Conservation (phyloP, 2,797 vertebrate genomes). For the Threskiornis aethiopicus region DNA sequence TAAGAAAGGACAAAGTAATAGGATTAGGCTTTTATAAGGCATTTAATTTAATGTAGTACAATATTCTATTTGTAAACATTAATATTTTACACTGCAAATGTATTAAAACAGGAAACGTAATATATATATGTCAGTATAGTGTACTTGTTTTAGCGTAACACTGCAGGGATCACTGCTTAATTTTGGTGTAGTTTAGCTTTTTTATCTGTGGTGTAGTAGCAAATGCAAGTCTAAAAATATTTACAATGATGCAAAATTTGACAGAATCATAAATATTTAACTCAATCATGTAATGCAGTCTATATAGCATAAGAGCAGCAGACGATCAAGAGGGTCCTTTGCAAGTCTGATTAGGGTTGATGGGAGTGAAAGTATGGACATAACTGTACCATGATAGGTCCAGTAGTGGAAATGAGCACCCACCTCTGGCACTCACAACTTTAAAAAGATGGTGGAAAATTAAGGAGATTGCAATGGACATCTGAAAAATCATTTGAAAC, state of each 20-base stretch:
- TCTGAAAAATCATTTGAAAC: not conserved
- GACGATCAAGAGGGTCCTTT: not conserved
- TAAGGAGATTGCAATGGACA: not conserved
- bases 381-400: not conserved
- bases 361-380: not conserved
- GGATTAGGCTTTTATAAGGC: not conserved
- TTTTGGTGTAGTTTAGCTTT: not conserved
- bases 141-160: fast-evolving
- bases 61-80: not conserved
- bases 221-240: not conserved
- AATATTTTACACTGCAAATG: not conserved
- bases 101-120: not conserved
- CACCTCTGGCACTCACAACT: not conserved
- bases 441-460: not conserved
- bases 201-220: not conserved
- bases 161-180: not conserved
- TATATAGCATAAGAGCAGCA: not conserved
- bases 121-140: not conserved
- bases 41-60: not conserved
- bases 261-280: not conserved
- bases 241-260: not conserved
- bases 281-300: not conserved
- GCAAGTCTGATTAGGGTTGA: not conserved
- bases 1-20: not conserved
- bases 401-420: not conserved